Evolutionary conservation across 30 jellyfish, hydroid and myxozoan genomes (phyloP), one percentile per base, ranked within the genome.

Genomic region (Aurelia aurita): DNA sequence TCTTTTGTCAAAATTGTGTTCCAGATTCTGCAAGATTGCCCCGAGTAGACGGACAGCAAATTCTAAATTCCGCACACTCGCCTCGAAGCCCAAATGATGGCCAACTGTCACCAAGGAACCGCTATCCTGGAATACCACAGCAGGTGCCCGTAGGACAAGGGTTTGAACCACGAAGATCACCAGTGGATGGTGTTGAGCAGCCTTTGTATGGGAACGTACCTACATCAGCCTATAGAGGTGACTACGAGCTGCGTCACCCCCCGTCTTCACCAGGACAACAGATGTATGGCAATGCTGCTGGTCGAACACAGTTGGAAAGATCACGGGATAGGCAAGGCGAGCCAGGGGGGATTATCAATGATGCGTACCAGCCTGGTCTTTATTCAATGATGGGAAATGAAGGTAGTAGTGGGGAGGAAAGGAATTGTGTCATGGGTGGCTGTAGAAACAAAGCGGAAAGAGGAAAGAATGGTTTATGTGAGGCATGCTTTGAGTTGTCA

Each of bases 291-390:
- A 55, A 12, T 22, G 67, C 51, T 39, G 1, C 51, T 39, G 51
- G 13, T 39, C 51, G 51, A 39, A 39, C 51, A 39, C 51, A 39
- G 16, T 0, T 39, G 0, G 15, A 39, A 15, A 39, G 51, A 39
- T 39, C 51, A 8, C 51, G 51, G 7, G 51, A 39, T 9, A 39
- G 51, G 51, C 51, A 39, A 39, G 15, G 51, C 16, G 51, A 39
- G 51, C 1, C 14, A 12, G 31, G 69, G 44, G 66, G 64, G 25
- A 57, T 57, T 47, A 74, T 83, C 57, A 83, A 83, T 47, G 51
- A 34, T 19, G 93, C 87, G 9, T 83, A 83, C 71, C 72, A 69
- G 65, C 76, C 72, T 18, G 86, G 93, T 1, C n/a, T 55, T 34
- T 83, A 83, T 61, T 71, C 93, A 18, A 54, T 35, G 65, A 27